Evolutionary conservation across 2,113 vertebrate species (phyloP).

Genomic region (Clarias magur): DNA sequence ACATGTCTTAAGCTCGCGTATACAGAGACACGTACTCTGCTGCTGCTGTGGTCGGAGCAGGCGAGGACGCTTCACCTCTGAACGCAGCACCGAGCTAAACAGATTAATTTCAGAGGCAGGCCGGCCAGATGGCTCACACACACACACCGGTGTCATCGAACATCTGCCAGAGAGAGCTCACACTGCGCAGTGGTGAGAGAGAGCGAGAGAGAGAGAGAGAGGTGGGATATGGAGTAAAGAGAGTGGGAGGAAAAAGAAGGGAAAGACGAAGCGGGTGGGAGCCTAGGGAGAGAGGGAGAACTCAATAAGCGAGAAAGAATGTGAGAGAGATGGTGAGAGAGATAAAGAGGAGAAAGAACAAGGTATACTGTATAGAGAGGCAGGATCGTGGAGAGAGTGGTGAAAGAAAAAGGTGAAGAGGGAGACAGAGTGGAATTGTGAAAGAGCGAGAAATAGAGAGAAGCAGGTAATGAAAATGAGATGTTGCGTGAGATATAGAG

Average conservation of each 20-base stretch:
- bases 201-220: conserved; percentile 32
- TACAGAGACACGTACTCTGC: not conserved
- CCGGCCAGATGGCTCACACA: conserved; percentile 71
- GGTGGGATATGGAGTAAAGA: conserved; percentile 43
- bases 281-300: conserved; percentile 37
- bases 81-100: conserved; percentile 65
- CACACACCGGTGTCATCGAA: conserved; percentile 51
- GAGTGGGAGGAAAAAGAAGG: conserved; percentile 47
- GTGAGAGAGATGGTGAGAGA: not conserved
- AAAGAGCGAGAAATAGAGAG: conserved; percentile 20
- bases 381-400: too few species aligned
- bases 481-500: not conserved
- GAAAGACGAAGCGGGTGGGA: conserved; percentile 67
- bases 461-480: not conserved
- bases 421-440: conserved; percentile 11
- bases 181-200: conserved; percentile 39
- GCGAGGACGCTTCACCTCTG: conserved; percentile 64
- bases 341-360: not conserved
- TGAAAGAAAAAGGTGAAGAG: not conserved
- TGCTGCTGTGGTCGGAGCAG: conserved; percentile 3
- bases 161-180: conserved; percentile 56
- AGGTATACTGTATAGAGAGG: not conserved
- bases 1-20: conserved; percentile 19
- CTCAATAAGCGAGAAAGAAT: conserved; percentile 45
- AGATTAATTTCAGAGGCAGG: conserved; percentile 77